Conservation (phyloP, 2,888 invertebrate species). For the Adineta ricciae region DNA sequence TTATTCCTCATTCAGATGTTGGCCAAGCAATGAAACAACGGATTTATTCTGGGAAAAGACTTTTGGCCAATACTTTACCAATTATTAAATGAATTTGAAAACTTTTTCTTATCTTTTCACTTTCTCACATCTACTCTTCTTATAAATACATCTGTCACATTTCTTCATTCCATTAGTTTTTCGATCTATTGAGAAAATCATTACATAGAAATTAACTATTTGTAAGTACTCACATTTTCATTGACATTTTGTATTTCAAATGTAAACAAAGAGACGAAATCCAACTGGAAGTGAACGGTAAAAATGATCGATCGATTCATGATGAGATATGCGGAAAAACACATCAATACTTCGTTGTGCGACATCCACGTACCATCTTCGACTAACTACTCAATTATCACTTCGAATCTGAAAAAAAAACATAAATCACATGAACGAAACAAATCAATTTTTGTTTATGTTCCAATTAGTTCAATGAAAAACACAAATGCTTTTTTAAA, state of each 20-base stretch:
- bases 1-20: not conserved
- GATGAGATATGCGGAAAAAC: not conserved
- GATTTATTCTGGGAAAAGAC: not conserved
- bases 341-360: not conserved
- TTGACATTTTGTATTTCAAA: not conserved
- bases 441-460: not conserved
- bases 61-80: not conserved
- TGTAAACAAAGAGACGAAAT: not conserved
- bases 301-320: not conserved
- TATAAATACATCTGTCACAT: too few relatives aligned
- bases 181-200: too few relatives aligned
- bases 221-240: too few relatives aligned
- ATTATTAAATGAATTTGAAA: not conserved
- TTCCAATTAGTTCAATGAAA: not conserved
- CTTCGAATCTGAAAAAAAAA: not conserved
- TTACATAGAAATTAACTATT: too few relatives aligned
- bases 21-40: not conserved
- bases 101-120: too few relatives aligned
- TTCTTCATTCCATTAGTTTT: too few relatives aligned
- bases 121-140: too few relatives aligned
- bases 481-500: slow-evolving; percentile 7
- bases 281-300: not conserved
- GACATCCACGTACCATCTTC: not conserved
- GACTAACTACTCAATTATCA: not conserved
- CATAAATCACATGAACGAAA: not conserved